Evolutionary conservation across 2,888 invertebrate species (phyloP).

Genomic region (Drosophila borborema): DNA sequence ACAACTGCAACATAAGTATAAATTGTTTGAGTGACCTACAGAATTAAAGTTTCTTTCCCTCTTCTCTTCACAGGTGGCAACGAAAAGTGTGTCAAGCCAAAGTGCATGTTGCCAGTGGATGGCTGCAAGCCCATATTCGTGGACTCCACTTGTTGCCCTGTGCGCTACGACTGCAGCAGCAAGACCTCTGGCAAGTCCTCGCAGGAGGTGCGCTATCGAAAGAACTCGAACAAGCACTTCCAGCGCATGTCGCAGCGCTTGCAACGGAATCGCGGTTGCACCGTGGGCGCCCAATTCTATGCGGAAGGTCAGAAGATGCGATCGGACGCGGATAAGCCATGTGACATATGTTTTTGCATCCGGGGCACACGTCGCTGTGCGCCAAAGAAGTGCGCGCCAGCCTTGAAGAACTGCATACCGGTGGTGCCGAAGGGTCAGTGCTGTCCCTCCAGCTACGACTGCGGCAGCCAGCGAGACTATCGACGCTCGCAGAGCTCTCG

Average conservation of each 20-base stretch:
- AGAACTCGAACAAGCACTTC: conserved; percentile 83
- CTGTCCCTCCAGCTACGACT: conserved; percentile 93
- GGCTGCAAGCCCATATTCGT: conserved; percentile 86
- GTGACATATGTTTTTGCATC: conserved; percentile 93
- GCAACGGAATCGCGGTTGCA: conserved; percentile 86
- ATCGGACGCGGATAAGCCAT: conserved; percentile 86
- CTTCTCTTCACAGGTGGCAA: conserved; percentile 85
- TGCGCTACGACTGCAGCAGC: conserved; percentile 90
- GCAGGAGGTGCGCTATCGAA: conserved; percentile 81
- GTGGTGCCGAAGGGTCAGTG: conserved; percentile 91
- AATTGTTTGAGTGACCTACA: no score
- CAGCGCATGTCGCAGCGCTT: conserved; percentile 82
- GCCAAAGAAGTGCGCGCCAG: conserved; percentile 90
- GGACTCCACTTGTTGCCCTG: conserved; percentile 90
- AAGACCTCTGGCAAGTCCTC: conserved; percentile 83
- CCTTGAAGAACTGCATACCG: conserved; percentile 91
- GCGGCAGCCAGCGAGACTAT: conserved; percentile 87
- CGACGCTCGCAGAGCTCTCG: conserved; percentile 79
- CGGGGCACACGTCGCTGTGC: conserved; percentile 91
- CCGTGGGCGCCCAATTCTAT: conserved; percentile 87
- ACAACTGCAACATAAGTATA: not conserved
- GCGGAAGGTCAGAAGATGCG: conserved; percentile 90
- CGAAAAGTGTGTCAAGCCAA: conserved; percentile 91
- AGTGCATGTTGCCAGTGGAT: conserved; percentile 91
- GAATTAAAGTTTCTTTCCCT: not conserved